Conservation (phyloP, 1,140 invertebrate genomes). For the Heterodera schachtii region DNA sequence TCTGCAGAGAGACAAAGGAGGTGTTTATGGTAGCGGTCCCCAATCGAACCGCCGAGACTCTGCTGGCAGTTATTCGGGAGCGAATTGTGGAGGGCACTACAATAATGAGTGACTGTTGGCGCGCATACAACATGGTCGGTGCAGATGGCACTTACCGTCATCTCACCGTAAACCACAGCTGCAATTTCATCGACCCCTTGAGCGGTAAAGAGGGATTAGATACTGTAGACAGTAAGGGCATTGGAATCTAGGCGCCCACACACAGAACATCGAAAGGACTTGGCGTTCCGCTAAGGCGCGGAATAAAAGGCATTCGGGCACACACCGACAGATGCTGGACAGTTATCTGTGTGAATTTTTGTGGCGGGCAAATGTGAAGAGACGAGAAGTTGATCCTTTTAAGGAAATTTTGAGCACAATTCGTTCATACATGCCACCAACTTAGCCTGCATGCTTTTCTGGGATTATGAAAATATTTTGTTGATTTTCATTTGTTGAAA, state of each 20-base stretch:
- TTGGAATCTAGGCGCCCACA: neutral
- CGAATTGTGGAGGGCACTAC: neutral
- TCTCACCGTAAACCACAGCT: neutral
- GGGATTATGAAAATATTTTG: no score
- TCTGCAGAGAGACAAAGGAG: neutral
- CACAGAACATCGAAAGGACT: neutral
- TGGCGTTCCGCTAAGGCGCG: neutral
- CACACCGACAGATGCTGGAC: neutral
- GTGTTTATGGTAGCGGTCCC: neutral
- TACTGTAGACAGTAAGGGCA: no score
- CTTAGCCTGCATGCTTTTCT: no score
- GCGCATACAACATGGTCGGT: constrained; percentile 4
- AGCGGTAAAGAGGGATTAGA: neutral
- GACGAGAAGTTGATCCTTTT: no score
- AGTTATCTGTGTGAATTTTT: neutral
- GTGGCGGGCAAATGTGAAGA: neutral
- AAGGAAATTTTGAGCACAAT: no score
- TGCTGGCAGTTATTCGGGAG: neutral
- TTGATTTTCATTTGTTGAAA: no score
- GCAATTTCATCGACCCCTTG: neutral
- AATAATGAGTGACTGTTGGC: neutral
- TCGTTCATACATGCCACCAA: no score
- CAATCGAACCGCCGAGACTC: neutral
- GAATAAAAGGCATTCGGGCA: neutral
- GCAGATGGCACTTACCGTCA: neutral